phyloP scores from a whole-genome alignment of 1,140 invertebrate species.

The Neocloeon triangulifer region DNA sequence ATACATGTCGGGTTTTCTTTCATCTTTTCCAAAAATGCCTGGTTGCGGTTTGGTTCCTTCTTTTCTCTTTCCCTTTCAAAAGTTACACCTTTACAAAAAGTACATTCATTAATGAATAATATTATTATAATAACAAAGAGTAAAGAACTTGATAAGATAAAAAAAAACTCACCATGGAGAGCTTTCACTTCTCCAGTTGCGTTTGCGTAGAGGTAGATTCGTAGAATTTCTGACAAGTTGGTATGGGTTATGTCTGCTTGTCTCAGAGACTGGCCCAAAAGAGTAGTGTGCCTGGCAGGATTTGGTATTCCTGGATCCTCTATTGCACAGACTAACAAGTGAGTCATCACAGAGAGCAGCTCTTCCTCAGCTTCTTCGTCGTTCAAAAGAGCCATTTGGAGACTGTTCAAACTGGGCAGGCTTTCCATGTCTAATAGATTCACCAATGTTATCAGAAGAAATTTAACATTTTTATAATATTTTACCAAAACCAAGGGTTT shows the following conservation, averaged over 20 bases:
- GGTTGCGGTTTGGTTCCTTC: too few species aligned
- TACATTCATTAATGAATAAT: too few species aligned
- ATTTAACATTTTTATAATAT: slow-evolving; percentile 6
- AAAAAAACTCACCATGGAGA: slow-evolving; percentile 29
- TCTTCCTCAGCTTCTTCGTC: slow-evolving; percentile 73
- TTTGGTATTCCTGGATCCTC: slow-evolving; percentile 86
- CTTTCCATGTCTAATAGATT: slow-evolving; percentile 59
- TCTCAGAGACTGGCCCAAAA: slow-evolving; percentile 69
- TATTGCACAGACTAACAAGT: slow-evolving; percentile 76
- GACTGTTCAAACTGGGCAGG: slow-evolving; percentile 57
- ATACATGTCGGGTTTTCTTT: slow-evolving; percentile 53
- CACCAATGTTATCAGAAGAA: too few species aligned
- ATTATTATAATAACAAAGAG: too few species aligned
- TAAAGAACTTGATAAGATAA: too few species aligned
- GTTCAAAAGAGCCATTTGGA: slow-evolving; percentile 66
- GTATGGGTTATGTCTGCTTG: slow-evolving; percentile 79
- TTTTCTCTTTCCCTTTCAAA: slow-evolving; percentile 28
- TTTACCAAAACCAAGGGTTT: slow-evolving; percentile 76
- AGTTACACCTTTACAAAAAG: slow-evolving; percentile 36
- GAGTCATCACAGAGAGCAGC: slow-evolving; percentile 65
- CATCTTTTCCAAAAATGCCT: slow-evolving; percentile 48
- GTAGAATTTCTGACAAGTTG: slow-evolving; percentile 76
- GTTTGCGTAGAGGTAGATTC: slow-evolving; percentile 71
- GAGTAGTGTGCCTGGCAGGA: slow-evolving; percentile 61
- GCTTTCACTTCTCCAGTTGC: slow-evolving; percentile 67